A percentile compares a stretch with the other conserved stretches of the same genome.
These are phyloP conservation scores for Phrynosoma blainvillii DNA, from an alignment of 2,113 vertebrate species.

Conservation along the genomic window DNA sequence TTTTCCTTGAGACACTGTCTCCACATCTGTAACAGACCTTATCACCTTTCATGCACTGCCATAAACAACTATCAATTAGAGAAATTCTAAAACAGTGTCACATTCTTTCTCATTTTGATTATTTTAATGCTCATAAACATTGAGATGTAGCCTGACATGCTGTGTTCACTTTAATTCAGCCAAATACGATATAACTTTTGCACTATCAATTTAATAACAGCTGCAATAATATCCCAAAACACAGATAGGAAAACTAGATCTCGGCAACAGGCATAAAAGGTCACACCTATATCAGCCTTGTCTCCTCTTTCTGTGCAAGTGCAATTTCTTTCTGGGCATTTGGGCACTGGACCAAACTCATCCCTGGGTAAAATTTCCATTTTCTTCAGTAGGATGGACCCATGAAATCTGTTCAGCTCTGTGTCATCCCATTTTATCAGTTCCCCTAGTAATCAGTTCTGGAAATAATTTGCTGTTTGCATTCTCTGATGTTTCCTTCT, in stretches of 20 bases:
- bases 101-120: constrained; percentile 1
- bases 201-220: background rate
- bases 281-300: background rate
- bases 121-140: background rate
- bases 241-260: background rate
- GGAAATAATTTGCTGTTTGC: constrained; percentile 67
- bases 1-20: no score
- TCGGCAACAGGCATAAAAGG: background rate
- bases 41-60: background rate
- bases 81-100: background rate
- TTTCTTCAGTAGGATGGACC: constrained; percentile 42
- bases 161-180: background rate
- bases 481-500: constrained; percentile 70
- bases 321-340: background rate
- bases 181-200: background rate
- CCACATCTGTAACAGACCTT: background rate
- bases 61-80: background rate
- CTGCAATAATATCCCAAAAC: background rate
- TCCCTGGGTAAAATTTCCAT: constrained; percentile 7
- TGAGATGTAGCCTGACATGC: background rate
- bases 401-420: constrained; percentile 47
- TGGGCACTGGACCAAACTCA: background rate
- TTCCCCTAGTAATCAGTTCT: constrained; percentile 46
- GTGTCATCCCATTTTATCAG: constrained; percentile 48
- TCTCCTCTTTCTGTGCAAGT: fast-evolving